These are phyloP conservation scores for Lepetodrilus schrolli DNA, from an alignment of 2,888 invertebrate species.

Conservation along the genomic window DNA sequence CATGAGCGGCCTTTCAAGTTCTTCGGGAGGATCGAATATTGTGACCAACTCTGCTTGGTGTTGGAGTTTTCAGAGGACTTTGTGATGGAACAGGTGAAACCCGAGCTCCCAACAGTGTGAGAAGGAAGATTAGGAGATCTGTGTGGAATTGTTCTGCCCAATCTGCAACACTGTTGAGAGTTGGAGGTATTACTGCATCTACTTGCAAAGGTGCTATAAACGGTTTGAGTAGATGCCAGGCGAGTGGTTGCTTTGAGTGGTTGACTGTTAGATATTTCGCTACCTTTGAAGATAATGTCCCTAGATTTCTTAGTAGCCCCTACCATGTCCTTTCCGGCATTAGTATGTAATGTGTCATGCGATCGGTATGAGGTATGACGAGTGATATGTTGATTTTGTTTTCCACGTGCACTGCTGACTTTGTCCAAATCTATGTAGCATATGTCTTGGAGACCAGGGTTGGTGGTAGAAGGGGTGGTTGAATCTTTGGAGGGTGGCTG, in stretches of 20 bases:
- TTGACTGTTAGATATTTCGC: too few relatives aligned
- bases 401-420: background rate
- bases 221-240: background rate
- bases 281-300: too few relatives aligned
- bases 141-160: background rate
- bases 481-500: background rate
- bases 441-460: background rate
- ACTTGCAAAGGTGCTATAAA: background rate
- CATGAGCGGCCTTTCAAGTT: too few relatives aligned
- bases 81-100: background rate
- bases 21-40: background rate
- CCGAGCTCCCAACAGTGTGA: background rate
- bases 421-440: background rate
- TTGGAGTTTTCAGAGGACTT: background rate
- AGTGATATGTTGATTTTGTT: background rate
- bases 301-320: too few relatives aligned
- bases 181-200: background rate
- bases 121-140: background rate
- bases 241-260: background rate
- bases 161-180: background rate
- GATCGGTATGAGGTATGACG: too few relatives aligned
- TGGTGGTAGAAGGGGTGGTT: background rate
- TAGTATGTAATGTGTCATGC: too few relatives aligned
- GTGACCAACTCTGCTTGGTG: background rate
- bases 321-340: too few relatives aligned